These are phyloP conservation scores for Clostera curtula DNA, from an alignment of 2,888 invertebrate genomes.

Conservation along the genomic window DNA sequence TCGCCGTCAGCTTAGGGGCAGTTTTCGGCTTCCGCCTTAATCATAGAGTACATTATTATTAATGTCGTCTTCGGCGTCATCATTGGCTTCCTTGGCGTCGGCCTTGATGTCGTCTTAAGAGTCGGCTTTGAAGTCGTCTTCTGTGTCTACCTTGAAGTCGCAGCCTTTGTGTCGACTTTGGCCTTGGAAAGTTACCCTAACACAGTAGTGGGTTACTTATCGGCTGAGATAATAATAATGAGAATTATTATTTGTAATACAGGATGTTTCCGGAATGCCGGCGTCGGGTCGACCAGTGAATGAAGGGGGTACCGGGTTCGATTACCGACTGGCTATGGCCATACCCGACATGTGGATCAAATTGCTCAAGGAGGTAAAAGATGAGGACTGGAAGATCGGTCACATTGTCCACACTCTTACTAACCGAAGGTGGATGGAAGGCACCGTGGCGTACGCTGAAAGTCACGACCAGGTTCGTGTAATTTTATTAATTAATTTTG, in stretches of 20 bases:
- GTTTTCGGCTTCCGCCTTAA: too few relatives aligned
- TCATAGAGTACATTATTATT: too few relatives aligned
- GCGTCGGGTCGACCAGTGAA: conserved; percentile 92
- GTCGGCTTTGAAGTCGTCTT: too few relatives aligned
- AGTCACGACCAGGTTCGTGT: conserved; percentile 96
- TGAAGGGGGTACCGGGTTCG: conserved; percentile 97
- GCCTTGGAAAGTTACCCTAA: neutral
- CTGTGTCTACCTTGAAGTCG: too few relatives aligned
- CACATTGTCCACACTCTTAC: conserved; percentile 93
- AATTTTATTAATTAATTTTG: too few relatives aligned
- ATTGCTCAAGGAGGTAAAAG: conserved; percentile 84
- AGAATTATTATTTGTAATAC: conserved; percentile 30
- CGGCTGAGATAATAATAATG: neutral
- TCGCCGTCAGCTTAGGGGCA: too few relatives aligned
- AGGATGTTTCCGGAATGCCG: conserved; percentile 99
- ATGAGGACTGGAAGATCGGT: conserved; percentile 96
- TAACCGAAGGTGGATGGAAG: conserved; percentile 96
- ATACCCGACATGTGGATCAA: conserved; percentile 99
- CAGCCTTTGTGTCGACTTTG: neutral
- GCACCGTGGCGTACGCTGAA: conserved; percentile 97
- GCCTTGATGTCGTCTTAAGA: too few relatives aligned
- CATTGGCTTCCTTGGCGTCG: too few relatives aligned
- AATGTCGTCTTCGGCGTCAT: too few relatives aligned
- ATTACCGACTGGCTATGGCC: conserved; percentile 98
- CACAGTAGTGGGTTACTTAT: too few relatives aligned